Evolutionary conservation across 1,140 invertebrate species (phyloP).

Genomic region (Diorhabda elongata): DNA sequence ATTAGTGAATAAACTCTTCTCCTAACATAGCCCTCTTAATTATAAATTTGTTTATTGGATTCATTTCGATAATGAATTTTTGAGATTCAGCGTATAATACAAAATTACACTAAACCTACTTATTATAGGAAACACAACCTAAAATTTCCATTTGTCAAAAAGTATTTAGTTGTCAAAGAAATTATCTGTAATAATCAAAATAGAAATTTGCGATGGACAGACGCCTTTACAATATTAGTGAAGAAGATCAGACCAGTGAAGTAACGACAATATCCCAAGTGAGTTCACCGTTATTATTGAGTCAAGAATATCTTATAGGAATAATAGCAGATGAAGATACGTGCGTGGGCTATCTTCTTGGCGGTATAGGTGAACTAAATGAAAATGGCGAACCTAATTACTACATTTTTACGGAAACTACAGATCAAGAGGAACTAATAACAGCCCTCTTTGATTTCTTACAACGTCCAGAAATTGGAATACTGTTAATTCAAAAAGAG

Average conservation of each 20-base stretch:
- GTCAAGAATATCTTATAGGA: slow-evolving; percentile 19
- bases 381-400: slow-evolving; percentile 22
- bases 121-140: too few relatives aligned
- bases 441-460: slow-evolving; percentile 15
- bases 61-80: too few relatives aligned
- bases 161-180: too few relatives aligned
- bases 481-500: slow-evolving; percentile 27
- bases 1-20: too few relatives aligned
- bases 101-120: too few relatives aligned
- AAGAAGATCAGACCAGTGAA: slow-evolving; percentile 7
- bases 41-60: too few relatives aligned
- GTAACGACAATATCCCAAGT: background rate
- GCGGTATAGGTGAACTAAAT: slow-evolving; percentile 25
- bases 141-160: too few relatives aligned
- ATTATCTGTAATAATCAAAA: too few relatives aligned
- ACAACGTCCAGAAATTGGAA: slow-evolving; percentile 20
- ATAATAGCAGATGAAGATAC: slow-evolving; percentile 33
- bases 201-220: background rate
- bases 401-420: slow-evolving; percentile 17
- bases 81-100: too few relatives aligned
- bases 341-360: slow-evolving; percentile 28
- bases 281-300: background rate
- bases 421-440: slow-evolving; percentile 18
- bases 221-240: slow-evolving; percentile 4
- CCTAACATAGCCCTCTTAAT: too few relatives aligned